Base-by-base conservation (phyloP, 37 sponge, comb jelly and placozoan genomes). In the Dysidea cf. avara region DNA sequence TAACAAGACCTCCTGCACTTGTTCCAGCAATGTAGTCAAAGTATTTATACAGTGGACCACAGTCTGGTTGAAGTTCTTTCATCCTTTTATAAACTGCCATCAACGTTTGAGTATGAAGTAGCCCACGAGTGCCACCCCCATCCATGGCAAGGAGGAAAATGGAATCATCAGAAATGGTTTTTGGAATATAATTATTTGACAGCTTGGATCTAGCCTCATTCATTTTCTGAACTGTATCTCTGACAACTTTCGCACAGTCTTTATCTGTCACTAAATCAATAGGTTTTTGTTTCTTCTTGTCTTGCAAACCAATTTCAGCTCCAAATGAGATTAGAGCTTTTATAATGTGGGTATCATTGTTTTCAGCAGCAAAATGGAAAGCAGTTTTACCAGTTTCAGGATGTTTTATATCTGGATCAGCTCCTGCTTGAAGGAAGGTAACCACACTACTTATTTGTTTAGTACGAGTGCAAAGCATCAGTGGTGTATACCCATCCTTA, bases 1-100 rank as follows among this genome's bases (percentile, higher is more conserved):
- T 29, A 9, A 77, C 49, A 62, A 87, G 63, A 28, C 58, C 77
- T 9, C 88, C 88, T 13, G 82, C 71, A 64, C 88, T 87, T 60
- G 88, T 81, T 6, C 88, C 88, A 17, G 78, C 88, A 6, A 81
- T 60, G 68, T 68, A 87, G 33, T 81, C 74, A 63, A 81, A 87
- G 68, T 82, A 74, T 28, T 61, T 46, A n/a, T 48, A 66, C 18
- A 82, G 65, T 12, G 28, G 64, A 53, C 24, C 7, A 25, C 30
- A 66, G 59, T 25, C 33, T 2, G 83, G 83, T 25, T 74, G 52
- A 17, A 66, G 63, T 59, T 74, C 48, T n/a, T 31, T 34, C 67
- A 82, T 57, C 3, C 76, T 64, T 11, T 35, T 52, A 24, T 82
- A 67, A 21, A 82, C 64, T 37, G 76, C 75, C 3, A 21, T 37